A percentile compares a stretch with the other conserved stretches of the same genome.
phyloP scores from a whole-genome alignment of 1,140 invertebrate genomes.

The Drosophila sp. region DNA sequence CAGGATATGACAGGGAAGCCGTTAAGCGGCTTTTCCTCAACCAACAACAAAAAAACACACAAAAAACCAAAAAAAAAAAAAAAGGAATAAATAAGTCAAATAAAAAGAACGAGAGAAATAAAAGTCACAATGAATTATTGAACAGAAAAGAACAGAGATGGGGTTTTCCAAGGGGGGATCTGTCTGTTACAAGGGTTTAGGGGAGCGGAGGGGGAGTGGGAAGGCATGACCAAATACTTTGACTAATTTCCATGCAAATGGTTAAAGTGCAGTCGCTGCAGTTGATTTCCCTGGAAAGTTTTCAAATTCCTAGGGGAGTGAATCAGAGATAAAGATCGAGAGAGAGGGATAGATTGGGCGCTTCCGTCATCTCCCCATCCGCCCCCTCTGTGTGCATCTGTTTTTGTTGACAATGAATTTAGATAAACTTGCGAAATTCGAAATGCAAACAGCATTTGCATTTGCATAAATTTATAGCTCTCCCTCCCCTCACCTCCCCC shows the following conservation, averaged over 20 bases:
- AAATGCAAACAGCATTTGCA: constrained; percentile 77
- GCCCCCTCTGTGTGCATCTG: constrained; percentile 36
- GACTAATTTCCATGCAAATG: constrained; percentile 47
- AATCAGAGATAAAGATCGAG: not conserved
- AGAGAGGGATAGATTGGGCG: not conserved
- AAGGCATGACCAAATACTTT: constrained; percentile 44
- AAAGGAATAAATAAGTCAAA: constrained; percentile 1
- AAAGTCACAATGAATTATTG: constrained; percentile 62
- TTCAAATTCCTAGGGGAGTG: constrained; percentile 25
- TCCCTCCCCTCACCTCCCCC: not conserved
- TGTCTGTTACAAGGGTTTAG: not conserved
- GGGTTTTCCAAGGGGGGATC: not conserved
- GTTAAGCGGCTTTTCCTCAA: constrained; percentile 68
- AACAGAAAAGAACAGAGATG: constrained; percentile 12
- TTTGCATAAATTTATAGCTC: constrained; percentile 74
- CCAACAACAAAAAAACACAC: constrained; percentile 32
- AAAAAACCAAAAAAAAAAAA: constrained; percentile 16
- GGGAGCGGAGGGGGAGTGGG: not conserved
- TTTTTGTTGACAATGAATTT: constrained; percentile 81
- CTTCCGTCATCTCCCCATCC: not conserved
- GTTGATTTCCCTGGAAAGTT: constrained; percentile 71
- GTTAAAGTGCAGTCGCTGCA: constrained; percentile 40
- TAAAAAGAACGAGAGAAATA: constrained; percentile 4
- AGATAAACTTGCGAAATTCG: constrained; percentile 78
- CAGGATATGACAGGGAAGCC: constrained; percentile 58